A percentile compares a stretch with the other conserved stretches of the same genome.
Conservation (phyloP, 2,797 vertebrate genomes). For the Bovichtus diacanthus region DNA sequence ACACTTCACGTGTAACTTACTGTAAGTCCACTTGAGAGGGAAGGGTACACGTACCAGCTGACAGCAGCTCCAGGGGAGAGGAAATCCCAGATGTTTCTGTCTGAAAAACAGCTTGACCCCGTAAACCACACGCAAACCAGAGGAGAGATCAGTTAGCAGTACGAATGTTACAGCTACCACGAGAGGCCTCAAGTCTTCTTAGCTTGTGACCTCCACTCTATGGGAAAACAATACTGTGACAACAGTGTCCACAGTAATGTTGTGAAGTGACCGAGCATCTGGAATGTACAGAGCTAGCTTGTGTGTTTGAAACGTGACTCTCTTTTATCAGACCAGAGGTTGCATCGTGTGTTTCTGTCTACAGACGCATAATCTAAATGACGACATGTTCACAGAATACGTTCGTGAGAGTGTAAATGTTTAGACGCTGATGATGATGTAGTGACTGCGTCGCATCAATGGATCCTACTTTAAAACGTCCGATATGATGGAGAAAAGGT, state of each 20-base stretch:
- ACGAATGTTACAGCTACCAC: slow-evolving; percentile 60
- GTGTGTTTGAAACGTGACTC: not conserved
- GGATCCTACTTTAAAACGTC: slow-evolving; percentile 4
- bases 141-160: slow-evolving; percentile 50
- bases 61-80: slow-evolving; percentile 62
- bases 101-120: slow-evolving; percentile 75
- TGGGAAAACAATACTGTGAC: slow-evolving; percentile 67
- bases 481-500: slow-evolving; percentile 29
- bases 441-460: slow-evolving; percentile 1
- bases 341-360: slow-evolving; percentile 19
- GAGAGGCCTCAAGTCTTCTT: slow-evolving; percentile 71
- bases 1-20: slow-evolving; percentile 26
- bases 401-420: slow-evolving; percentile 37
- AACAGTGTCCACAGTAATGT: slow-evolving; percentile 29
- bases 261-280: slow-evolving; percentile 36
- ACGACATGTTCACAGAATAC: not conserved
- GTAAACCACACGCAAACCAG: slow-evolving; percentile 60
- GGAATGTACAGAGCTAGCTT: slow-evolving; percentile 15
- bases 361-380: slow-evolving; percentile 1
- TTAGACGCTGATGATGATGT: slow-evolving; percentile 31
- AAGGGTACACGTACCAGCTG: slow-evolving; percentile 47
- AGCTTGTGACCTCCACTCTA: slow-evolving; percentile 70
- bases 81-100: slow-evolving; percentile 80
- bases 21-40: slow-evolving; percentile 33
- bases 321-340: not conserved